A percentile compares a stretch with the other conserved stretches of the same genome.
Evolutionary conservation across 2,888 invertebrate genomes (phyloP).

Genomic region (Chrysina gloriosa): DNA sequence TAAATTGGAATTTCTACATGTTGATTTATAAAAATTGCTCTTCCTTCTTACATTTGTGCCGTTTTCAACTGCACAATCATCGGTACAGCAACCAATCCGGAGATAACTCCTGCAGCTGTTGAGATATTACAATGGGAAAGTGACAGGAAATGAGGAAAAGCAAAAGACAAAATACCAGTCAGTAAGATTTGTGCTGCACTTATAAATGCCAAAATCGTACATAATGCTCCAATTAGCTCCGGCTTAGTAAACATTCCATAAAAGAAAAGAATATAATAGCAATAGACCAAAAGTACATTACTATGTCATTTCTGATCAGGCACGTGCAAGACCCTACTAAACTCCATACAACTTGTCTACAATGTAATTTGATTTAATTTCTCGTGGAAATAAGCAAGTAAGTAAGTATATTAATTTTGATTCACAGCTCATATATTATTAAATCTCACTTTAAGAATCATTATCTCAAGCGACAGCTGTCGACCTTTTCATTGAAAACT

Average conservation of each 20-base stretch:
- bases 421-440: too few relatives aligned
- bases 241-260: slow-evolving; percentile 33
- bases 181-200: slow-evolving; percentile 65
- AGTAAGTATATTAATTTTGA: too few relatives aligned
- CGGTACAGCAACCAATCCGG: slow-evolving; percentile 53
- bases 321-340: neutral
- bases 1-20: slow-evolving; percentile 16
- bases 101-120: slow-evolving; percentile 50
- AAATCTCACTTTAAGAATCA: too few relatives aligned
- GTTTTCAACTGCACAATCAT: slow-evolving; percentile 52
- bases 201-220: slow-evolving; percentile 60
- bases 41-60: slow-evolving; percentile 48
- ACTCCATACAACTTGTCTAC: too few relatives aligned
- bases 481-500: too few relatives aligned
- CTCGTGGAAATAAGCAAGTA: too few relatives aligned
- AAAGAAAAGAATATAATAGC: neutral
- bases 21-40: neutral
- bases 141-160: slow-evolving; percentile 50
- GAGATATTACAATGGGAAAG: slow-evolving; percentile 50
- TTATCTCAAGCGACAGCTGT: too few relatives aligned
- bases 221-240: slow-evolving; percentile 58
- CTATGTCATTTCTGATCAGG: neutral
- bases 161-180: slow-evolving; percentile 61
- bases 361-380: too few relatives aligned
- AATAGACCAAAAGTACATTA: neutral